phyloP scores from a whole-genome alignment of 2,113 vertebrate species.

The Turdus rufiventris region DNA sequence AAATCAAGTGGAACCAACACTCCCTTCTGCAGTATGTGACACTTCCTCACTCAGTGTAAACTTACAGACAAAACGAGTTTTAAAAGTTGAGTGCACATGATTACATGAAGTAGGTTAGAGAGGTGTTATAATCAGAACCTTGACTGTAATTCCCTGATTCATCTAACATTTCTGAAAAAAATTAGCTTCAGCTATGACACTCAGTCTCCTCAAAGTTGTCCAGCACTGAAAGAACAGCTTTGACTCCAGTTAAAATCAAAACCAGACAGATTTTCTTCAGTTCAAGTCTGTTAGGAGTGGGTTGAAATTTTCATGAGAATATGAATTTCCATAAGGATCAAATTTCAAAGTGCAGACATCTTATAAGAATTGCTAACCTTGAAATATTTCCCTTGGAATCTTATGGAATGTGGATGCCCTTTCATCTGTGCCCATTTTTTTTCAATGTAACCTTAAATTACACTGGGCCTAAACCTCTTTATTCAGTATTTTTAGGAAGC shows the following conservation, averaged over 20 bases:
- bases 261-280: conserved; percentile 14
- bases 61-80: background rate
- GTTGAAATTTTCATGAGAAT: conserved; percentile 37
- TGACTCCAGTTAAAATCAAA: conserved; percentile 29
- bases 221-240: background rate
- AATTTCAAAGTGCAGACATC: conserved; percentile 34
- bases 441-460: background rate
- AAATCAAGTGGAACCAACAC: background rate
- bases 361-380: conserved; percentile 22
- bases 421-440: background rate
- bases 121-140: background rate
- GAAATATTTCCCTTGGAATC: conserved; percentile 30
- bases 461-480: background rate
- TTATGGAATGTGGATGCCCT: background rate
- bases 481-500: background rate
- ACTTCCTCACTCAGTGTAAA: background rate
- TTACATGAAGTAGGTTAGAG: background rate
- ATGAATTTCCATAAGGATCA: conserved; percentile 36
- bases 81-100: background rate
- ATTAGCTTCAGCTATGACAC: background rate
- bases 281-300: background rate
- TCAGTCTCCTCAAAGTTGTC: background rate
- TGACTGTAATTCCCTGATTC: background rate
- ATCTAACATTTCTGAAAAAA: background rate
- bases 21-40: background rate